phyloP scores from a whole-genome alignment of 2,797 vertebrate species.

The Delichon dasypus region DNA sequence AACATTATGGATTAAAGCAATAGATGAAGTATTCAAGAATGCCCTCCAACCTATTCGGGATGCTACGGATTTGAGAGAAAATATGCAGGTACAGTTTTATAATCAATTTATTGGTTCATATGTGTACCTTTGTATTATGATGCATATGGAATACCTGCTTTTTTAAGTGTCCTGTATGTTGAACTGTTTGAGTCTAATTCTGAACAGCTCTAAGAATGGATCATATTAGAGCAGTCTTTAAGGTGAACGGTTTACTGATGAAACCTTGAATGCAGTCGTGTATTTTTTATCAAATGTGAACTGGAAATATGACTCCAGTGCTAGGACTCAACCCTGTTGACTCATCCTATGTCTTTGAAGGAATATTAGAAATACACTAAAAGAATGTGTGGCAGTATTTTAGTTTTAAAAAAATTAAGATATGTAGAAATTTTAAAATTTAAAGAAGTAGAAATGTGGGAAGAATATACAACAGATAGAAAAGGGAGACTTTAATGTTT shows the following conservation, averaged over 20 bases:
- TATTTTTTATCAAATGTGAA: neutral
- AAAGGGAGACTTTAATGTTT: neutral
- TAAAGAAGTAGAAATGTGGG: neutral
- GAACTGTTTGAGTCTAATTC: neutral
- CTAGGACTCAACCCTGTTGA: neutral
- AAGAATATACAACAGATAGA: neutral
- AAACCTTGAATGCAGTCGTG: neutral
- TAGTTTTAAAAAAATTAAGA: neutral
- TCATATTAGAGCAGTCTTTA: neutral
- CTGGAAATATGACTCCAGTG: neutral
- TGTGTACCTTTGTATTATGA: neutral
- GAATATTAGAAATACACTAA: neutral
- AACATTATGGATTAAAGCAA: slow-evolving; percentile 89
- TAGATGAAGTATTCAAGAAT: slow-evolving; percentile 98
- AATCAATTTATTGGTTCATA: neutral
- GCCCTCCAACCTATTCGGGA: slow-evolving; percentile 90
- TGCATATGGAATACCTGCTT: neutral
- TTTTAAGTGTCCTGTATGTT: neutral
- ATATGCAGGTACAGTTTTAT: slow-evolving; percentile 90
- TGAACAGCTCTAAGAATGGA: neutral
- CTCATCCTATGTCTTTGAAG: neutral
- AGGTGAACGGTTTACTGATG: neutral
- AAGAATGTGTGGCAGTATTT: neutral
- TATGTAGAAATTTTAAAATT: too few species aligned
- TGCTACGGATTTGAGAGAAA: slow-evolving; percentile 95